Evolutionary conservation across 2,888 invertebrate genomes (phyloP).

Genomic region (Anarsia innoxiella): DNA sequence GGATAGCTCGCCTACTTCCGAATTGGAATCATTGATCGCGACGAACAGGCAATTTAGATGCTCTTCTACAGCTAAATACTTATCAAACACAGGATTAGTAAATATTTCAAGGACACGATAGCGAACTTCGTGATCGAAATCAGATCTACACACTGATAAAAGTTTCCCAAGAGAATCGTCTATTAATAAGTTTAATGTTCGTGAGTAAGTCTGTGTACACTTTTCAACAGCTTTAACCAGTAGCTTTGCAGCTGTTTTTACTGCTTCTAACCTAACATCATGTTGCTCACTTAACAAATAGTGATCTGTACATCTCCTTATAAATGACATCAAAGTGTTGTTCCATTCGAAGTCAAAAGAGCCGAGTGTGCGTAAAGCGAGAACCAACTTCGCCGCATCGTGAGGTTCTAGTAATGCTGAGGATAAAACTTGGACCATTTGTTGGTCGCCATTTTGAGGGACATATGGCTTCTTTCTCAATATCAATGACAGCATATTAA

Average conservation of each 20-base stretch:
- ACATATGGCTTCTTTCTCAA: slow-evolving; percentile 89
- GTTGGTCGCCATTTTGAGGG: slow-evolving; percentile 72
- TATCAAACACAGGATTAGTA: slow-evolving; percentile 91
- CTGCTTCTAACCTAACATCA: slow-evolving; percentile 92
- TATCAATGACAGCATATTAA: slow-evolving; percentile 92
- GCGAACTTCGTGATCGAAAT: slow-evolving; percentile 95
- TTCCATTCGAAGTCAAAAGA: slow-evolving; percentile 94
- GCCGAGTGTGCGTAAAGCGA: slow-evolving; percentile 94
- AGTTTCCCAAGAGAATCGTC: slow-evolving; percentile 93
- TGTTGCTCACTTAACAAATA: slow-evolving; percentile 93
- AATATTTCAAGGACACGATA: slow-evolving; percentile 93
- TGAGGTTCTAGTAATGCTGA: slow-evolving; percentile 70
- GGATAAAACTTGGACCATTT: slow-evolving; percentile 55
- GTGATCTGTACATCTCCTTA: slow-evolving; percentile 93
- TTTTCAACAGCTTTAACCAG: slow-evolving; percentile 87
- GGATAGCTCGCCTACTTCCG: slow-evolving; percentile 95
- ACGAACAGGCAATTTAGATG: slow-evolving; percentile 94
- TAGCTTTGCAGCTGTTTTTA: slow-evolving; percentile 92
- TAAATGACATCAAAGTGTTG: slow-evolving; percentile 90
- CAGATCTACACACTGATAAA: slow-evolving; percentile 94
- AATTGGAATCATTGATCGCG: slow-evolving; percentile 96
- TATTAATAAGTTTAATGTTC: slow-evolving; percentile 91
- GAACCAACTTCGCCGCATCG: slow-evolving; percentile 90
- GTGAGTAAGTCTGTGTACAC: slow-evolving; percentile 79
- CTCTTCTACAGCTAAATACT: slow-evolving; percentile 96